Percentiles rank a stretch among this genome's conserved stretches.
These are phyloP conservation scores for Cataglyphis cursor DNA, from an alignment of 2,888 invertebrate species.

Conservation along the genomic window DNA sequence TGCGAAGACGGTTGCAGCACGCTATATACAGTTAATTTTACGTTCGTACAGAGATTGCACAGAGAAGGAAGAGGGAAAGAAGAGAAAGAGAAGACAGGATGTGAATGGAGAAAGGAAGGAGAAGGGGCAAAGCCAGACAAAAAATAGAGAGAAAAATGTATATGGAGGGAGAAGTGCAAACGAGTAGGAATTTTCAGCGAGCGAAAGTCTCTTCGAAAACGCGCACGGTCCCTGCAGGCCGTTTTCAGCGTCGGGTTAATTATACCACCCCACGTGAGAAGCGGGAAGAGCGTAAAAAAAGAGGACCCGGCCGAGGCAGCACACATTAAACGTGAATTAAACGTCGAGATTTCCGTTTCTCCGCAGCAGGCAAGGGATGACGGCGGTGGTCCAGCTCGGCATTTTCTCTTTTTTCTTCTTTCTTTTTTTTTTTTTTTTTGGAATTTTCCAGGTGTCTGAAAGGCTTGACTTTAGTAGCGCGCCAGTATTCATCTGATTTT, in stretches of 20 bases:
- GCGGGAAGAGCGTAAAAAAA: conserved; percentile 64
- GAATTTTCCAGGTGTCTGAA: conserved; percentile 33
- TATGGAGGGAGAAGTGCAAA: conserved; percentile 70
- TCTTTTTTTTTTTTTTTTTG: conserved; percentile 30
- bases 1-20: neutral
- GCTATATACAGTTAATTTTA: conserved; percentile 73
- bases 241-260: conserved; percentile 77
- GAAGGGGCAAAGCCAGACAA: conserved; percentile 41
- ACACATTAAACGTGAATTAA: conserved; percentile 78
- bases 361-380: conserved; percentile 65
- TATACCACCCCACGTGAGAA: conserved; percentile 75
- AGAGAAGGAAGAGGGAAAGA: conserved; percentile 11
- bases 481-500: conserved; percentile 56
- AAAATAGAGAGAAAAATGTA: conserved; percentile 55
- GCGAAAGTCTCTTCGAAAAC: conserved; percentile 76
- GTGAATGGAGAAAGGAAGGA: conserved; percentile 5
- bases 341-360: conserved; percentile 77
- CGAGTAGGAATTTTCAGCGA: conserved; percentile 74
- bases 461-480: conserved; percentile 65
- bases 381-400: conserved; percentile 65
- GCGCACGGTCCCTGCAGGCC: conserved; percentile 75
- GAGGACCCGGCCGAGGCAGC: conserved; percentile 67
- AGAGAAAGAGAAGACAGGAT: conserved; percentile 27
- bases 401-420: conserved; percentile 56
- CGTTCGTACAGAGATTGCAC: conserved; percentile 67